phyloP scores from a whole-genome alignment of 2,797 vertebrate species.

The Craterocephalus amniculus region DNA sequence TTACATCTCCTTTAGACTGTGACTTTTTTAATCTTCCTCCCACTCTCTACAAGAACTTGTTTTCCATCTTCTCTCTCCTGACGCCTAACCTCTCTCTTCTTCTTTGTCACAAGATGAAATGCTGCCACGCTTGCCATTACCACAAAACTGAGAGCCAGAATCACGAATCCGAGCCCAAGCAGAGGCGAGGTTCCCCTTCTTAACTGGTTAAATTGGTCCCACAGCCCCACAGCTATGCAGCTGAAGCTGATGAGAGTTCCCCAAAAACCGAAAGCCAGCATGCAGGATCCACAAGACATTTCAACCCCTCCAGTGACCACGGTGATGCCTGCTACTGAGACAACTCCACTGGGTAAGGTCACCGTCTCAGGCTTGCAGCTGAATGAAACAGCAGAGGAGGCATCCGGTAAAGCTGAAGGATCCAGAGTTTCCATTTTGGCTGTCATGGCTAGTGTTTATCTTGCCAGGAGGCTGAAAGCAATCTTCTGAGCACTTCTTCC shows the following conservation, averaged over 20 bases:
- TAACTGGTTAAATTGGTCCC: conserved; percentile 61
- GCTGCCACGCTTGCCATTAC: conserved; percentile 57
- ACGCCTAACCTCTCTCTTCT: conserved; percentile 49
- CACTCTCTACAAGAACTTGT: conserved; percentile 74
- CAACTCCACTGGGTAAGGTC: conserved; percentile 76
- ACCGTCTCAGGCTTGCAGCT: conserved; percentile 74
- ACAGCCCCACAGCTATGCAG: conserved; percentile 78
- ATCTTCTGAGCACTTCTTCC: conserved; percentile 22
- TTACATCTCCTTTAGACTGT: conserved; percentile 59
- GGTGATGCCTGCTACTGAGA: conserved; percentile 81
- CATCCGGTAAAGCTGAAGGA: conserved; percentile 61
- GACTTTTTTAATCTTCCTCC: conserved; percentile 78
- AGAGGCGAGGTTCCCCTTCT: conserved; percentile 63
- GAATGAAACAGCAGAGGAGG: conserved; percentile 68
- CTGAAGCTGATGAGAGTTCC: conserved; percentile 80
- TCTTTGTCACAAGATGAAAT: conserved; percentile 67
- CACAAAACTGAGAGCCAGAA: conserved; percentile 70
- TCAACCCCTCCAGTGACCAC: conserved; percentile 82
- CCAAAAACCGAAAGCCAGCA: conserved; percentile 83
- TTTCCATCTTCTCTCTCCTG: conserved; percentile 73
- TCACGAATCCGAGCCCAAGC: conserved; percentile 75
- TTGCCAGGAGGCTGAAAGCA: neutral
- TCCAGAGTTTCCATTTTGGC: conserved; percentile 71
- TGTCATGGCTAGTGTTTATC: conserved; percentile 37
- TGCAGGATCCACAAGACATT: conserved; percentile 81